phyloP scores from a whole-genome alignment of 2,797 vertebrate genomes.

The Perodicticus potto region DNA sequence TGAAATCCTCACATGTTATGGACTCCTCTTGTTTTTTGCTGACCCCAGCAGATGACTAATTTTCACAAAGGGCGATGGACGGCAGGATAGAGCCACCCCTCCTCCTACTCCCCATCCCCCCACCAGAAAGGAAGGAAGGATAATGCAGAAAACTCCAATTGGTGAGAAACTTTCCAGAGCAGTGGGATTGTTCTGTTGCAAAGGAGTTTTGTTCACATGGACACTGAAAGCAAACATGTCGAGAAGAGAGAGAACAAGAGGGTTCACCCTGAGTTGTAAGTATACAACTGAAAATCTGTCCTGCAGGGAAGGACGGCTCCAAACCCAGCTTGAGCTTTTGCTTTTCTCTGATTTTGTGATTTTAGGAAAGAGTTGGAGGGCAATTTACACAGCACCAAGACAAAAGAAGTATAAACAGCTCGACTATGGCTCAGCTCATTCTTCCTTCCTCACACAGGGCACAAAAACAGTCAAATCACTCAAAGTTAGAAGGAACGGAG shows the following conservation, averaged over 20 bases:
- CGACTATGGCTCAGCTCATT: background rate
- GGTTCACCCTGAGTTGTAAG: background rate
- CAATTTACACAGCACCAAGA: background rate
- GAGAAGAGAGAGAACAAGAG: background rate
- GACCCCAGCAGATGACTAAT: background rate
- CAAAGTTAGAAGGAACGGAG: background rate
- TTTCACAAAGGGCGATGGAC: background rate
- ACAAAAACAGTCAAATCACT: background rate
- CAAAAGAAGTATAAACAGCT: slow-evolving; percentile 13
- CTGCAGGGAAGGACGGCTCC: background rate
- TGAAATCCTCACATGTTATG: background rate
- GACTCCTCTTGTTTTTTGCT: background rate
- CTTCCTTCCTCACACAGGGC: background rate
- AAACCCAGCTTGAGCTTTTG: background rate
- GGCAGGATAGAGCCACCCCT: background rate
- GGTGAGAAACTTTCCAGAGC: background rate
- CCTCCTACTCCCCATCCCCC: background rate
- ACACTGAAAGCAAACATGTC: background rate
- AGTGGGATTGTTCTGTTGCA: background rate
- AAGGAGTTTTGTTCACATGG: background rate
- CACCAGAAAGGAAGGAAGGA: background rate
- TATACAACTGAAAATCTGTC: background rate
- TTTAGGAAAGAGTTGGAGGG: background rate
- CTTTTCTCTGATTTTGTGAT: background rate
- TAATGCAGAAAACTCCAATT: background rate